Percentiles rank a stretch among this genome's conserved stretches.
Evolutionary conservation across 1,140 invertebrate genomes (phyloP).

Genomic region (Heliothis virescens): DNA sequence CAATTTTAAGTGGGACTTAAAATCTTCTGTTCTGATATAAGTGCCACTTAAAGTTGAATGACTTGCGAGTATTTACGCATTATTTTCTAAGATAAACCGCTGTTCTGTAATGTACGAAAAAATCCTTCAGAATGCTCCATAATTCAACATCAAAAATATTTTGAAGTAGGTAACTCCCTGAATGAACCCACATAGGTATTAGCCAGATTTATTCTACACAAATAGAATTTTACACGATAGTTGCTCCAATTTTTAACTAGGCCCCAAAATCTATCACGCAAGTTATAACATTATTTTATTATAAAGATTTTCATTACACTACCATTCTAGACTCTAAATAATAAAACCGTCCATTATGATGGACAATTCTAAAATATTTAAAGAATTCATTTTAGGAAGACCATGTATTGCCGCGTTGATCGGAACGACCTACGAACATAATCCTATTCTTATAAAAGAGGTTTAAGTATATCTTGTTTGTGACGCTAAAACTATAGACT

Average conservation of each 20-base stretch:
- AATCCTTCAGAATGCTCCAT: too few relatives aligned
- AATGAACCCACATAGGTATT: neutral
- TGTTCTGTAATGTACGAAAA: neutral
- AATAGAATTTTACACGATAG: slow-evolving; percentile 7
- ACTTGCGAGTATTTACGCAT: too few relatives aligned
- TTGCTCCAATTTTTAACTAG: neutral
- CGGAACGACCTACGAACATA: neutral
- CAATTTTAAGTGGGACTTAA: too few relatives aligned
- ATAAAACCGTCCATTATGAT: slow-evolving; percentile 25
- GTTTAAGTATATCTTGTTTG: neutral
- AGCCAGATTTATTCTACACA: slow-evolving; percentile 5
- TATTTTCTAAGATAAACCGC: neutral
- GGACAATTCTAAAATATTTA: slow-evolving; percentile 6
- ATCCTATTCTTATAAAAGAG: neutral
- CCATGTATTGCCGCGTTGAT: neutral
- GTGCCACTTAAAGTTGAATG: too few relatives aligned
- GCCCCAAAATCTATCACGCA: slow-evolving; percentile 9
- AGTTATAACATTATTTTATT: neutral
- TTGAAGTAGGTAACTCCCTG: too few relatives aligned
- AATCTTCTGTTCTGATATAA: too few relatives aligned
- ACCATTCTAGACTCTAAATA: slow-evolving; percentile 9
- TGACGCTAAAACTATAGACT: neutral
- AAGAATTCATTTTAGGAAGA: slow-evolving; percentile 17
- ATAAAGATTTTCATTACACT: neutral
- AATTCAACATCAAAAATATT: too few relatives aligned